Conservation (phyloP, 2,888 invertebrate genomes). For the Stenolophus ochropezus region DNA sequence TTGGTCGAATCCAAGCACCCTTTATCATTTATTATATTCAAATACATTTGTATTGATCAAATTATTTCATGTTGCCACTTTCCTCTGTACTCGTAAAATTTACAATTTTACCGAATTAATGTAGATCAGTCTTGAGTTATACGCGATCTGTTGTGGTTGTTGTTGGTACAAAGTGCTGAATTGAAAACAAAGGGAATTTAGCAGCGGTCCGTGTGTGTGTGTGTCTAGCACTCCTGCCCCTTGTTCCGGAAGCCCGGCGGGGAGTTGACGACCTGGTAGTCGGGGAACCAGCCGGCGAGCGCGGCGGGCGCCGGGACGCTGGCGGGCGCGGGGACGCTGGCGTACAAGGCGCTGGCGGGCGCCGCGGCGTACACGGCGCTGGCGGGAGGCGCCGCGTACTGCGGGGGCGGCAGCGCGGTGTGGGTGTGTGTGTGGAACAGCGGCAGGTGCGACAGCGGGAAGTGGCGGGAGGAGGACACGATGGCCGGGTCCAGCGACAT, state of each 20-base stretch:
- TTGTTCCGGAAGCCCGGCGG: not conserved
- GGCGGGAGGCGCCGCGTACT: constrained; percentile 66
- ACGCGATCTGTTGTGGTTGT: no score
- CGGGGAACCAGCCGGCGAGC: not conserved
- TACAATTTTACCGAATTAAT: no score
- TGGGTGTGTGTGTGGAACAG: constrained; percentile 64
- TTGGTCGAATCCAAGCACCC: constrained; percentile 57
- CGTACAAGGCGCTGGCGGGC: constrained; percentile 59
- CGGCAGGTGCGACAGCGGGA: constrained; percentile 71
- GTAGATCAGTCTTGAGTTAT: no score
- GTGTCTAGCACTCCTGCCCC: not conserved
- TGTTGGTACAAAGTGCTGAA: no score
- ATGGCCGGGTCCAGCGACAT: constrained; percentile 96
- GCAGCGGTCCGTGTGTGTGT: no score
- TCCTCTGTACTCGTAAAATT: no score
- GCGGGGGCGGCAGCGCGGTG: constrained; percentile 68
- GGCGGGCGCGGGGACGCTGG: no score
- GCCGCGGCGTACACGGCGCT: constrained; percentile 49
- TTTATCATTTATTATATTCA: constrained; percentile 51
- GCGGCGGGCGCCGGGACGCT: constrained; percentile 27
- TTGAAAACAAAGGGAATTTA: no score
- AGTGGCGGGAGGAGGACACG: constrained; percentile 82
- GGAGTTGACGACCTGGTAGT: not conserved
- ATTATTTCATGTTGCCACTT: no score
- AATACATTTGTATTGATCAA: constrained; percentile 12